Evolutionary conservation across 2,113 vertebrate genomes (phyloP), one percentile per base, ranked within the genome.

Genomic region (Hucho hucho): DNA sequence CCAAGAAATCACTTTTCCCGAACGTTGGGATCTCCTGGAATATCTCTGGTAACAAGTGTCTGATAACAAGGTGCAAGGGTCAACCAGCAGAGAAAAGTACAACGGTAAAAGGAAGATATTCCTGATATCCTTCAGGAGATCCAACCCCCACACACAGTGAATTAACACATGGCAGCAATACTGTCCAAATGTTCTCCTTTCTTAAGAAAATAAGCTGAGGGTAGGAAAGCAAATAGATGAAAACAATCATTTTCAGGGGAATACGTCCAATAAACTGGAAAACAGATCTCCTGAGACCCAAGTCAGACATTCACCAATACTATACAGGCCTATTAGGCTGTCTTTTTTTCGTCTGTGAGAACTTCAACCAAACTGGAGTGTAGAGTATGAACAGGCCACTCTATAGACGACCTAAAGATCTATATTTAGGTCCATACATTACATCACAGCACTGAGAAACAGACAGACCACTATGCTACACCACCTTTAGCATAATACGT

Each of bases 81-180:
- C 70, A 71, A 29, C 25, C 70, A 71, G 12, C 26, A 14, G 70
- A 28, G 43, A 11, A 2, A 24, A 28, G 24, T 53, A 26, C 32
- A 47, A 24, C 6, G 5, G 32, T 37, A 14, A 16, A 49, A 24
- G 24, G 25, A 47, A 11, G 20, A 59, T 59, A 59, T 49, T 14
- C 47, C 47, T 49, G 56, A 1, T 32, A n/a, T 70, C 68, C 24
- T 46, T 7, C n/a, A 70, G 13, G 68, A 13, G 46, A n/a, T 12
- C 46, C 46, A 22, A 47, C 12, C 68, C n/a, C 46, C 43, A 14
- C 68, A 69, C 32, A 49, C 20, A 58, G 18, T 9, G 58, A 61
- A n/a, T 56, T 28, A 71, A 71, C 70, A 71, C 70, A 71, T 71
- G 70, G 70, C 13, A 58, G 70, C 70, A 71, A 58, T 46, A 18